Conservation (phyloP, 2,797 vertebrate genomes). For the Cheirogaleus major region DNA sequence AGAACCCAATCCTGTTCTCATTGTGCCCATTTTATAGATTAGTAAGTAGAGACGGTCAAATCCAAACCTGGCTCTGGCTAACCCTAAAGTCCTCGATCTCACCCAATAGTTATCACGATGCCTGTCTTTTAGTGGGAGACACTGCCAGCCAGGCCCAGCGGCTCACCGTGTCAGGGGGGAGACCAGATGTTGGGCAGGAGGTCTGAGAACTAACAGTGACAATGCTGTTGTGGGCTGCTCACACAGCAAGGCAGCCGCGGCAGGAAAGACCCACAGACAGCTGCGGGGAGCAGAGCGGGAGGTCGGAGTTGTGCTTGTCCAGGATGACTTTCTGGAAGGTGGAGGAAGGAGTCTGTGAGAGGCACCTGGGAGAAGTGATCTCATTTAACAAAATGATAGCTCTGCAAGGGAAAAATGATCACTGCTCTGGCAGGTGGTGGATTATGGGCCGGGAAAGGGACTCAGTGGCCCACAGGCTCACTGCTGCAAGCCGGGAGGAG, state of each 20-base stretch:
- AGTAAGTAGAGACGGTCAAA: not conserved
- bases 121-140: not conserved
- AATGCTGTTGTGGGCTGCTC: not conserved
- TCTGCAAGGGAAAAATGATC: not conserved
- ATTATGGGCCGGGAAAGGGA: not conserved
- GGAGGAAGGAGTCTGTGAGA: not conserved
- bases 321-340: not conserved
- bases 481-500: not conserved
- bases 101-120: not conserved
- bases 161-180: not conserved
- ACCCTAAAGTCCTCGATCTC: not conserved
- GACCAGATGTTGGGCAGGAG: not conserved
- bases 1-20: not conserved
- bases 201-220: not conserved
- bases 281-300: rapidly evolving
- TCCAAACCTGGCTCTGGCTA: not conserved
- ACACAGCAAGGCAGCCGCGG: not conserved
- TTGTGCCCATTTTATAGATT: not conserved
- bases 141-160: not conserved
- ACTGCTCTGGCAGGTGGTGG: not conserved
- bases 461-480: not conserved
- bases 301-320: not conserved
- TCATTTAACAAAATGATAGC: not conserved
- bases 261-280: not conserved
- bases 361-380: not conserved